Percentiles rank a stretch among this genome's conserved stretches.
phyloP scores from a whole-genome alignment of 64 coral and sea anemone genomes.

The Hydrozoanthus tunicans region DNA sequence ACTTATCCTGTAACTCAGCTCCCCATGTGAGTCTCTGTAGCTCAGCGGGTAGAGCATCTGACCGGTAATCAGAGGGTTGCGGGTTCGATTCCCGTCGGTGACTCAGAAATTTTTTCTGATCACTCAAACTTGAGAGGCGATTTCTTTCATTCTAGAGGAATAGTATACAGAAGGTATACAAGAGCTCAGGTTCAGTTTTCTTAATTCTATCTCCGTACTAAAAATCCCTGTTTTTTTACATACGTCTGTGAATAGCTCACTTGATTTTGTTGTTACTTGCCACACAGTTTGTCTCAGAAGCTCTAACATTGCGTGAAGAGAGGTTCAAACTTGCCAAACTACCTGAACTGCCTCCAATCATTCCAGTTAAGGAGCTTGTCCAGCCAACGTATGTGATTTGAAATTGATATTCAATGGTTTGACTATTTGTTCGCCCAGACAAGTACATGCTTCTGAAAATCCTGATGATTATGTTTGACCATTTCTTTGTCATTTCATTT shows the following conservation, averaged over 20 bases:
- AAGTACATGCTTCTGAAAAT: neutral
- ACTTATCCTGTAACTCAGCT: no score
- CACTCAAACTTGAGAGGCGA: no score
- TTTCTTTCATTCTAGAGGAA: no score
- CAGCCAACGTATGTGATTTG: conserved; percentile 31
- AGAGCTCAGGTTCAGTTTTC: neutral
- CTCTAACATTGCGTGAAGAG: conserved; percentile 72
- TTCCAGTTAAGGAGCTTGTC: conserved; percentile 74
- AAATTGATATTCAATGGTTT: neutral
- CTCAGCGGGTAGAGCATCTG: no score
- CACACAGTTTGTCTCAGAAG: conserved; percentile 84
- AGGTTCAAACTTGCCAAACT: conserved; percentile 69
- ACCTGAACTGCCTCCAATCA: conserved; percentile 67
- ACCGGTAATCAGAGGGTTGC: no score
- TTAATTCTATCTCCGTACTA: neutral
- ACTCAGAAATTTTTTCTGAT: no score
- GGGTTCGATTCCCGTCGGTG: no score
- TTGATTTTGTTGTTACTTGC: neutral
- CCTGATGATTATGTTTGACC: neutral
- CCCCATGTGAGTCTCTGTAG: no score
- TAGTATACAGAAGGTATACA: no score
- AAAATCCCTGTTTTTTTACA: neutral
- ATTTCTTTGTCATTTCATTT: neutral
- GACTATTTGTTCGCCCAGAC: no score
- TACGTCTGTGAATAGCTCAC: neutral